phyloP scores from a whole-genome alignment of 2,888 invertebrate genomes.

The Campoplex nolae region DNA sequence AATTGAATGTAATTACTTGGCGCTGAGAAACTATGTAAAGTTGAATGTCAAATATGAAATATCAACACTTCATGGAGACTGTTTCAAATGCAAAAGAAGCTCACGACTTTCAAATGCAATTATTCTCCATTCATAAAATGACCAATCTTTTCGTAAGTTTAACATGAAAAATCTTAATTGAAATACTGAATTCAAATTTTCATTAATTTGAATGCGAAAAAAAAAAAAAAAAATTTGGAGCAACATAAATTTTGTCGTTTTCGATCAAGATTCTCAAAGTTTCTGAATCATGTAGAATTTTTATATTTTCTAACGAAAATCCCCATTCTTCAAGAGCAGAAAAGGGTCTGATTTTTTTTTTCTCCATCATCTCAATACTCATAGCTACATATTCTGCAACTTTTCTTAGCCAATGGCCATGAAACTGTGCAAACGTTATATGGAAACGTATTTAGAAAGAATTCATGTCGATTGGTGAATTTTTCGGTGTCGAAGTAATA shows the following conservation, averaged over 20 bases:
- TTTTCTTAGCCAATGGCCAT: not conserved
- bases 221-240: no score
- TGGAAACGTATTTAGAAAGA: not conserved
- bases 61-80: not conserved
- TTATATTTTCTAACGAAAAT: not conserved
- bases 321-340: not conserved
- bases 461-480: slow-evolving; percentile 6
- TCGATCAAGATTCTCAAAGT: no score
- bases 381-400: not conserved
- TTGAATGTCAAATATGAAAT: not conserved
- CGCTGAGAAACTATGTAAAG: not conserved
- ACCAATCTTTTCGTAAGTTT: not conserved
- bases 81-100: not conserved
- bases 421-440: not conserved
- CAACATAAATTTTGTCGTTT: no score
- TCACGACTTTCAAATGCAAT: not conserved
- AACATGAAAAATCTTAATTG: no score
- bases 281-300: no score
- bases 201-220: no score
- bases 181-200: not conserved
- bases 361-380: not conserved
- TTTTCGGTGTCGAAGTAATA: not conserved
- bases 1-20: not conserved
- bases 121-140: not conserved
- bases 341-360: not conserved